Conservation (phyloP, 53 echinoderm and acorn worm genomes). For the Astropecten irregularis region DNA sequence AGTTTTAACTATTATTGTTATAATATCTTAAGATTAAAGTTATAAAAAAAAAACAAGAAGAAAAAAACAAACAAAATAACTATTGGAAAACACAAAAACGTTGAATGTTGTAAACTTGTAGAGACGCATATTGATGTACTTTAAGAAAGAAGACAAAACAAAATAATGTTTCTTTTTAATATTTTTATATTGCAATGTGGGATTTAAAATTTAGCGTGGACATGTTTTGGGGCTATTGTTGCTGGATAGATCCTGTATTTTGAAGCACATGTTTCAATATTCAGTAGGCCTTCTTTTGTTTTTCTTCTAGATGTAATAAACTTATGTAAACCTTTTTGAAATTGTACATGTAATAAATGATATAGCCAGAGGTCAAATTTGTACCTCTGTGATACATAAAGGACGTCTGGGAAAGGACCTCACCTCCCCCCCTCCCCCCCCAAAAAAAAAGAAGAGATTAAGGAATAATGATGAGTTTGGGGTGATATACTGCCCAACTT, state of each 20-base stretch:
- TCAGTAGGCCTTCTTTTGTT: constrained; percentile 15
- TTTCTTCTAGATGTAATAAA: constrained; percentile 59
- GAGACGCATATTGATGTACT: constrained; percentile 47
- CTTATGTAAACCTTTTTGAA: constrained; percentile 49
- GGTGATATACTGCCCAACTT: too few relatives aligned
- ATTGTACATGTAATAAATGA: constrained; percentile 57
- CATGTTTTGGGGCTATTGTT: not conserved
- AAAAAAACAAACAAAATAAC: not conserved
- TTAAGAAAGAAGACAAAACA: not conserved
- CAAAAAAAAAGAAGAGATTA: too few relatives aligned
- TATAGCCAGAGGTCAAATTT: not conserved
- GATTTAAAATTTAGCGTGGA: not conserved
- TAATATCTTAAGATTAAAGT: constrained; percentile 38
- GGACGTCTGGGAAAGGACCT: not conserved
- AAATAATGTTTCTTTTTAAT: constrained; percentile 54
- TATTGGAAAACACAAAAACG: constrained; percentile 13
- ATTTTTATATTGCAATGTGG: constrained; percentile 59
- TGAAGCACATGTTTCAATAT: constrained; percentile 14
- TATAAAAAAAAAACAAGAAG: not conserved
- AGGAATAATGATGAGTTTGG: too few relatives aligned
- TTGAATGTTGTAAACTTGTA: constrained; percentile 52
- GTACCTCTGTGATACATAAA: not conserved
- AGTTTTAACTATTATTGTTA: constrained; percentile 50
- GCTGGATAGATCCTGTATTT: not conserved
- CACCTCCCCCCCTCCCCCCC: too few relatives aligned